These are phyloP conservation scores for Emys orbicularis DNA, from an alignment of 2,797 vertebrate genomes.

Conservation along the genomic window DNA sequence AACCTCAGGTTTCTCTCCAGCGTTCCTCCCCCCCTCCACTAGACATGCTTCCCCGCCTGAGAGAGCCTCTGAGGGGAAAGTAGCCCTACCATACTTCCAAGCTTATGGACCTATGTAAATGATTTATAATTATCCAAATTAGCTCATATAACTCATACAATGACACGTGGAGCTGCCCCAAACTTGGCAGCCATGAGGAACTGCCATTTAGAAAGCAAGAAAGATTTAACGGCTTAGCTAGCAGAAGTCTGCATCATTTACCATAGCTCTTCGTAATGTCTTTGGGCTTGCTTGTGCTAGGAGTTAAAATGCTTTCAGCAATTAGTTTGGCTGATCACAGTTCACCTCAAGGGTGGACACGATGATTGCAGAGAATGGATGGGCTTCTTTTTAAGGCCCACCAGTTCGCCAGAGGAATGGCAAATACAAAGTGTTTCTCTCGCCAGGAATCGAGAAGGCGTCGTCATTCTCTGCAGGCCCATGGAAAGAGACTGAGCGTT, in stretches of 20 bases:
- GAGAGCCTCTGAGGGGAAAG: not conserved
- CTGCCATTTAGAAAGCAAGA: not conserved
- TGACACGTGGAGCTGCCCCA: not conserved
- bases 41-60: not conserved
- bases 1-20: not conserved
- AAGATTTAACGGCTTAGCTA: not conserved
- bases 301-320: not conserved
- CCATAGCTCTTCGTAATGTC: not conserved
- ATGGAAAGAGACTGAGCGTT: not conserved
- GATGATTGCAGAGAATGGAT: not conserved
- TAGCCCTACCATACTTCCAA: not conserved
- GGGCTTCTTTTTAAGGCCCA: not conserved
- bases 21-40: too few species aligned
- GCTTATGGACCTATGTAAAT: not conserved
- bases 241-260: not conserved
- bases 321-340: not conserved
- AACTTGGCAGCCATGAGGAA: not conserved
- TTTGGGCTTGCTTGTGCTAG: not conserved
- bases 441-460: not conserved
- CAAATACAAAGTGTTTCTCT: not conserved
- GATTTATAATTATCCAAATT: not conserved
- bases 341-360: not conserved
- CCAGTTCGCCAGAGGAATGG: not conserved
- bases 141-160: not conserved
- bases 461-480: not conserved